Percentiles rank a stretch among this genome's conserved stretches.
phyloP scores from a whole-genome alignment of 2,797 vertebrate species.

The Sebastolobus alascanus region DNA sequence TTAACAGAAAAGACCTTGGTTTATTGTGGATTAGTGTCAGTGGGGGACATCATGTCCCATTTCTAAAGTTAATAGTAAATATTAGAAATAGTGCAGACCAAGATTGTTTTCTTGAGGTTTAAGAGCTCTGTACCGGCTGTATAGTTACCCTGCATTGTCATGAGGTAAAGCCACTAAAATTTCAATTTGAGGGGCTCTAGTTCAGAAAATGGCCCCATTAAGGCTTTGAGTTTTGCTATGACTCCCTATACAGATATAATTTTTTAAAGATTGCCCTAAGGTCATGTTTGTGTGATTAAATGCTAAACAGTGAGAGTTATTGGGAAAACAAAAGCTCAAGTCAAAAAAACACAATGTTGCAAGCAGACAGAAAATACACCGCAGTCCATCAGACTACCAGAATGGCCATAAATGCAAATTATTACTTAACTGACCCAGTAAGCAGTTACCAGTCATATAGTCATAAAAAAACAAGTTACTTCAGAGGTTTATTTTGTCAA shows the following conservation, averaged over 20 bases:
- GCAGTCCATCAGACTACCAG: background rate
- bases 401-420: conserved; percentile 20
- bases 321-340: conserved; percentile 33
- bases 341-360: conserved; percentile 12
- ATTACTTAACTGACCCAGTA: conserved; percentile 29
- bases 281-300: conserved; percentile 48
- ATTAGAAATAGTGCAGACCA: conserved; percentile 48
- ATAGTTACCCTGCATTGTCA: conserved; percentile 25
- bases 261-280: conserved; percentile 38
- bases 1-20: conserved; percentile 67
- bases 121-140: conserved; percentile 38
- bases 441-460: conserved; percentile 33
- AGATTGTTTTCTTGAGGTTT: conserved; percentile 62
- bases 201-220: conserved; percentile 52
- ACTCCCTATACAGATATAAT: conserved; percentile 24
- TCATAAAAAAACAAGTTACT: conserved; percentile 32
- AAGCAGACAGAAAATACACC: background rate
- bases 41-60: conserved; percentile 47
- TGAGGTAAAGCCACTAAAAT: conserved; percentile 50
- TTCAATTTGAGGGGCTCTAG: conserved; percentile 33
- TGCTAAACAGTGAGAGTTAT: conserved; percentile 46
- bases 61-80: conserved; percentile 61
- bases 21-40: conserved; percentile 73
- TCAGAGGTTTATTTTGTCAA: conserved; percentile 56
- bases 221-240: conserved; percentile 45